Percentiles rank a stretch among this genome's conserved stretches.
These are phyloP conservation scores for Spea multiplicata DNA, from an alignment of 2,113 vertebrate species.

Conservation along the genomic window DNA sequence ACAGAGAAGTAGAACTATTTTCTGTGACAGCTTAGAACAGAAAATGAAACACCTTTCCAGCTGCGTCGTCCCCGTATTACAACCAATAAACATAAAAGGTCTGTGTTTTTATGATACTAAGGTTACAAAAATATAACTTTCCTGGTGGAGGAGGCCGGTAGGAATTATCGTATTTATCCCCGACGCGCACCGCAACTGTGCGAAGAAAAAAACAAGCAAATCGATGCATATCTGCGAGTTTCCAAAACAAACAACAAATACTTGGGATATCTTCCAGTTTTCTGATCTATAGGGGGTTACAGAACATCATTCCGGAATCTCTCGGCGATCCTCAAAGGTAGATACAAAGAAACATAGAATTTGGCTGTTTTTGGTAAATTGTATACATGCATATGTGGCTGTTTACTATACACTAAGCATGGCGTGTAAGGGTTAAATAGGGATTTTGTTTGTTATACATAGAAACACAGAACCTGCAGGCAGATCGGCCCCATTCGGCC, in stretches of 20 bases:
- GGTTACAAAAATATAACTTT: slow-evolving; percentile 20
- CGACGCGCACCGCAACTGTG: background rate
- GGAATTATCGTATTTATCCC: slow-evolving; percentile 7
- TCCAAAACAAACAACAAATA: background rate
- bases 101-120: background rate
- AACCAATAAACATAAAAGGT: slow-evolving; percentile 24
- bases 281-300: background rate
- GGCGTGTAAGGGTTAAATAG: too few relatives aligned
- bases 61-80: slow-evolving; percentile 9
- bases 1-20: background rate
- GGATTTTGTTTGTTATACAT: too few relatives aligned
- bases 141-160: slow-evolving; percentile 1
- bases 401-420: too few relatives aligned
- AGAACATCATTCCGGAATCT: background rate
- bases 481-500: too few relatives aligned
- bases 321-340: too few relatives aligned
- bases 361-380: too few relatives aligned
- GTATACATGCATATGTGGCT: too few relatives aligned
- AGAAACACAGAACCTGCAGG: too few relatives aligned
- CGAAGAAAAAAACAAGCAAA: slow-evolving; percentile 26
- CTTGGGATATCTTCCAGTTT: background rate
- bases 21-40: background rate
- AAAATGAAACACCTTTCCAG: background rate
- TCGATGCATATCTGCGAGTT: background rate
- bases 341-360: too few relatives aligned